These are phyloP conservation scores for Coryphaenoides rupestris DNA, from an alignment of 2,113 vertebrate species.

Conservation along the genomic window DNA sequence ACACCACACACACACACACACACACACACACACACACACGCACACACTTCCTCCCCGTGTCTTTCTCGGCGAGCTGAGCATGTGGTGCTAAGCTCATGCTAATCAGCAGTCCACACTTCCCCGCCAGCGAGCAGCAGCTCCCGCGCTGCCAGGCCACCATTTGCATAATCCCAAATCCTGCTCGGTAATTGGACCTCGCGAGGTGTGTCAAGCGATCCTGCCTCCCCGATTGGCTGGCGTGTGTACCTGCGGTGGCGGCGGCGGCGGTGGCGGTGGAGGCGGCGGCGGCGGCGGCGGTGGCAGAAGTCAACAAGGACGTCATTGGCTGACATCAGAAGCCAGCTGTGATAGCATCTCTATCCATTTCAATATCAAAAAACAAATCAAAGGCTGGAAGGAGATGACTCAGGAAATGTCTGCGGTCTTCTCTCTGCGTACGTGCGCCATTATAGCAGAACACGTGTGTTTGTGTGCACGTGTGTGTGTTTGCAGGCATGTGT, in stretches of 20 bases:
- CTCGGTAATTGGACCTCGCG: slow-evolving; percentile 34
- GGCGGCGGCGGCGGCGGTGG: background rate
- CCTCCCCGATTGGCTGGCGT: slow-evolving; percentile 26
- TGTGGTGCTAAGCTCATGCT: slow-evolving; percentile 2
- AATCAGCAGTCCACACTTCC: slow-evolving; percentile 29
- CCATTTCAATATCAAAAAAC: no score
- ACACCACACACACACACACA: background rate
- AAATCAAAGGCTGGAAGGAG: no score
- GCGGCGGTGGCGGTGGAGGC: no score
- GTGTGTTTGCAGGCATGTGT: no score
- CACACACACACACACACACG: slow-evolving; percentile 10
- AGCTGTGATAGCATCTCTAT: no score
- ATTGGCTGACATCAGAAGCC: no score
- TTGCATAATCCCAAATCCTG: slow-evolving; percentile 61
- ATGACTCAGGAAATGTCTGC: no score
- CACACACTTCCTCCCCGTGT: slow-evolving; percentile 4
- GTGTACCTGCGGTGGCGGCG: slow-evolving; percentile 4
- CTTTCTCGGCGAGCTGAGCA: slow-evolving; percentile 6
- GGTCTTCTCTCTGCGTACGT: no score
- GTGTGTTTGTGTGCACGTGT: no score
- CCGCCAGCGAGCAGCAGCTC: slow-evolving; percentile 18
- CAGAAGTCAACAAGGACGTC: no score
- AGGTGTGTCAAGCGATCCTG: slow-evolving; percentile 39
- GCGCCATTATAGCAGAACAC: no score
- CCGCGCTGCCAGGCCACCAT: slow-evolving; percentile 18